phyloP scores from a whole-genome alignment of 2,113 vertebrate genomes.

The Kryptolebias marmoratus region DNA sequence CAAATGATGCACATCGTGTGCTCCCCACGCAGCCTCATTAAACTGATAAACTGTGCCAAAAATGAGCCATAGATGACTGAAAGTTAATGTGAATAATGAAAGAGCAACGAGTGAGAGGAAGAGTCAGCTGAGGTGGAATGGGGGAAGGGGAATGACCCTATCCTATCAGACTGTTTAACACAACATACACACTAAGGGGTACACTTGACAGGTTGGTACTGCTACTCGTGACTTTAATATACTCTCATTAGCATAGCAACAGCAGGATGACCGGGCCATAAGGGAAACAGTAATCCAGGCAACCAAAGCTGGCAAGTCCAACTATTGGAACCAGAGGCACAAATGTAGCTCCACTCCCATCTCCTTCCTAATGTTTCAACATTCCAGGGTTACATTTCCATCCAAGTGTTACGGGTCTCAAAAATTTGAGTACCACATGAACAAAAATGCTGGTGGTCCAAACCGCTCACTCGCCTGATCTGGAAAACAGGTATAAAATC shows the following conservation, averaged over 20 bases:
- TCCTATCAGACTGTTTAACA: slow-evolving; percentile 29
- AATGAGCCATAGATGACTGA: slow-evolving; percentile 24
- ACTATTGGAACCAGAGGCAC: slow-evolving; percentile 48
- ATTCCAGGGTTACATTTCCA: background rate
- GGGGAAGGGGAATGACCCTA: slow-evolving; percentile 22
- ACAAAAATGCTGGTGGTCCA: too few relatives aligned
- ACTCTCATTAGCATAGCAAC: slow-evolving; percentile 75
- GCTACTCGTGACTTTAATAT: slow-evolving; percentile 56
- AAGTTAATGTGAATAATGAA: slow-evolving; percentile 59
- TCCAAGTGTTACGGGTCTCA: slow-evolving; percentile 15
- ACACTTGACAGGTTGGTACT: slow-evolving; percentile 15
- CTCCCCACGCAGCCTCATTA: slow-evolving; percentile 54
- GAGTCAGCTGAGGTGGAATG: slow-evolving; percentile 15
- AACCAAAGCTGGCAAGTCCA: slow-evolving; percentile 61
- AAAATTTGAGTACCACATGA: too few relatives aligned
- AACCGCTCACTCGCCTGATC: too few relatives aligned
- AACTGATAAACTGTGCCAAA: slow-evolving; percentile 66
- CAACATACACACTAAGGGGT: background rate
- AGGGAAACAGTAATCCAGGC: slow-evolving; percentile 72
- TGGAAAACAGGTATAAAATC: too few relatives aligned
- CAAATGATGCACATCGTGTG: slow-evolving; percentile 42
- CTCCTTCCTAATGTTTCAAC: slow-evolving; percentile 11
- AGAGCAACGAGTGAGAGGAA: slow-evolving; percentile 32
- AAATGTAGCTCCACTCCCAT: slow-evolving; percentile 20
- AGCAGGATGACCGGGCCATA: slow-evolving; percentile 63